Evolutionary conservation across 1,140 invertebrate species (phyloP).

Genomic region (Drosophila bocki): DNA sequence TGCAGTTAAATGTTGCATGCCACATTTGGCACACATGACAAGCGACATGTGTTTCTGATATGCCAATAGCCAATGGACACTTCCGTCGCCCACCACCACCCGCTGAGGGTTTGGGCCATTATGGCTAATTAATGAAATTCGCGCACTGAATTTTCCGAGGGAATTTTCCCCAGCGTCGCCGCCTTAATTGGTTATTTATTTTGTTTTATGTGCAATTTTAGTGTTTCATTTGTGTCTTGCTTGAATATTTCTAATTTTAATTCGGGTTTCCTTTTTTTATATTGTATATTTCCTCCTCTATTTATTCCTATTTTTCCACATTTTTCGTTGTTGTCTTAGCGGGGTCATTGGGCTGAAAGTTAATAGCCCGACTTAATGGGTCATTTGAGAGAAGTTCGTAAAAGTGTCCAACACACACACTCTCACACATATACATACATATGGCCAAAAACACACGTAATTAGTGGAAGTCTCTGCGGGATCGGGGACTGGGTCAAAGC

Average conservation of each 20-base stretch:
- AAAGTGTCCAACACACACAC: constrained; percentile 59
- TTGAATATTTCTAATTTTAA: constrained; percentile 65
- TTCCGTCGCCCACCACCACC: constrained; percentile 1
- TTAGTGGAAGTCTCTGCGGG: constrained; percentile 53
- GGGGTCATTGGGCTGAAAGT: constrained; percentile 73
- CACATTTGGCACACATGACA: constrained; percentile 80
- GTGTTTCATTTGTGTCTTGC: constrained; percentile 38
- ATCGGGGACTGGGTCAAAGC: constrained; percentile 51
- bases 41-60: constrained; percentile 77
- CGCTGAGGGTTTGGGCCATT: constrained; percentile 40
- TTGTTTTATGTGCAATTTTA: constrained; percentile 66
- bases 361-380: constrained; percentile 76
- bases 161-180: constrained; percentile 26
- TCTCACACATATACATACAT: constrained; percentile 26
- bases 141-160: constrained; percentile 65
- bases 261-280: constrained; percentile 43
- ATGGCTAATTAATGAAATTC: constrained; percentile 81
- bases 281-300: constrained; percentile 4
- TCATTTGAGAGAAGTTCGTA: constrained; percentile 74
- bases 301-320: constrained; percentile 5
- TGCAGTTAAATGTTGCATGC: constrained; percentile 82
- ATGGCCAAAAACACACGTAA: constrained; percentile 42
- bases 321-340: constrained; percentile 34
- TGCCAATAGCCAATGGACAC: constrained; percentile 64
- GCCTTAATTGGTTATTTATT: constrained; percentile 78